Conservation (phyloP, 2,888 invertebrate genomes). For the Drosophila leonis region DNA sequence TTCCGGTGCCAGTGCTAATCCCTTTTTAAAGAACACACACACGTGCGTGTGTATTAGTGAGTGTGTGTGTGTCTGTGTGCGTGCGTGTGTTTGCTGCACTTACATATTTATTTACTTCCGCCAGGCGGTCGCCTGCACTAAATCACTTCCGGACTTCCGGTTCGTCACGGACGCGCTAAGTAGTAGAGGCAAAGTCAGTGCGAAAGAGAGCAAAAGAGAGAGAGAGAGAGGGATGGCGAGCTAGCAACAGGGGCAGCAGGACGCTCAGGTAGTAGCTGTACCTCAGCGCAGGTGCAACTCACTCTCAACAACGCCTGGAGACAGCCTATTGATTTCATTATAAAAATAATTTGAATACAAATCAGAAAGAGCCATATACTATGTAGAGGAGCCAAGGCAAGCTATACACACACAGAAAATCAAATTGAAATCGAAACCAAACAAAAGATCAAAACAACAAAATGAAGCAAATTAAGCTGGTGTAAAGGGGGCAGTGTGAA, state of each 20-base stretch:
- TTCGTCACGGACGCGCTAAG: constrained; percentile 57
- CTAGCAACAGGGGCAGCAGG: constrained; percentile 22
- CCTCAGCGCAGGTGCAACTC: constrained; percentile 52
- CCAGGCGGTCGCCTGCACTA: constrained; percentile 65
- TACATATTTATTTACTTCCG: constrained; percentile 74
- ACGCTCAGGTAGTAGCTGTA: constrained; percentile 53
- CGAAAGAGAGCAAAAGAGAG: neutral
- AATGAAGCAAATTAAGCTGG: constrained; percentile 14
- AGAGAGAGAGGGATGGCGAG: neutral
- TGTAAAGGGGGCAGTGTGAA: neutral
- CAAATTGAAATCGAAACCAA: constrained; percentile 76
- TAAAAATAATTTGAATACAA: constrained; percentile 76
- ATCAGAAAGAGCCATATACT: constrained; percentile 47
- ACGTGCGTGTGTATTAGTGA: constrained; percentile 13
- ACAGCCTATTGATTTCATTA: constrained; percentile 65
- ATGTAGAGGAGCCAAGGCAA: constrained; percentile 3
- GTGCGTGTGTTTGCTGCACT: constrained; percentile 44
- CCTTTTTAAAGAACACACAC: constrained; percentile 58
- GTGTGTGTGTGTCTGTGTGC: constrained; percentile 9
- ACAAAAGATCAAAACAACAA: constrained; percentile 55
- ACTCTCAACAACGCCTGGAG: constrained; percentile 27
- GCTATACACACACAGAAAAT: constrained; percentile 40
- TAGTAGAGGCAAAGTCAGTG: constrained; percentile 11
- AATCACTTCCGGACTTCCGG: constrained; percentile 84
- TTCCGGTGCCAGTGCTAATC: constrained; percentile 71